These are phyloP conservation scores for Drosophila algonquin DNA, from an alignment of 2,888 invertebrate genomes.

Conservation along the genomic window DNA sequence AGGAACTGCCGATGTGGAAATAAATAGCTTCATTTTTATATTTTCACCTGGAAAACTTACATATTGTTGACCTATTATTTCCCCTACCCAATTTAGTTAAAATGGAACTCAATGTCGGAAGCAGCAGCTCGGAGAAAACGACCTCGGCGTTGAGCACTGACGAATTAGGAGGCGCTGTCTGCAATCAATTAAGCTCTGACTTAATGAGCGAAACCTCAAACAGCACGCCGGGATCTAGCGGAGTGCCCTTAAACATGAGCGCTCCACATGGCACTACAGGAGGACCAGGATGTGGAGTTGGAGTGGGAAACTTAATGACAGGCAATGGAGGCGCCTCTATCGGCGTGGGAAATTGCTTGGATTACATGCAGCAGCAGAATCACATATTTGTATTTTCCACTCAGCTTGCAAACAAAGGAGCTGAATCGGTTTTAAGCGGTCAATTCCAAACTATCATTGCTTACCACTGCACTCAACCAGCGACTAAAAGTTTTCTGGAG, in stretches of 20 bases:
- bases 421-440: slow-evolving; percentile 94
- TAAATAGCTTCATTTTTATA: background rate
- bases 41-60: background rate
- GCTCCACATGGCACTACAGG: slow-evolving; percentile 6
- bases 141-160: slow-evolving; percentile 46
- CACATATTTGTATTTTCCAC: slow-evolving; percentile 99
- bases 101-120: slow-evolving; percentile 54
- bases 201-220: slow-evolving; percentile 42
- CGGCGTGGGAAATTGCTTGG: slow-evolving; percentile 64
- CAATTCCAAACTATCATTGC: slow-evolving; percentile 96
- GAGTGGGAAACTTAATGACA: slow-evolving; percentile 16
- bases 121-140: slow-evolving; percentile 62
- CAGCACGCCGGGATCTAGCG: slow-evolving; percentile 22
- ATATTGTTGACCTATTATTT: background rate
- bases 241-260: slow-evolving; percentile 9
- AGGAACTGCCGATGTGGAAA: background rate
- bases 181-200: slow-evolving; percentile 52
- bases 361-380: slow-evolving; percentile 96
- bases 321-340: slow-evolving; percentile 13
- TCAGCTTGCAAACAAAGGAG: slow-evolving; percentile 95
- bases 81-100: slow-evolving; percentile 51
- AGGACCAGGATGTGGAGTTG: slow-evolving; percentile 14
- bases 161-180: slow-evolving; percentile 43
- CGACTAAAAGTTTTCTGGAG: slow-evolving; percentile 96
- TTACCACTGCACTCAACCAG: slow-evolving; percentile 97